A percentile compares a stretch with the other conserved stretches of the same genome.
Conservation (phyloP, 2,888 invertebrate genomes). For the Polydrusus tereticollis region DNA sequence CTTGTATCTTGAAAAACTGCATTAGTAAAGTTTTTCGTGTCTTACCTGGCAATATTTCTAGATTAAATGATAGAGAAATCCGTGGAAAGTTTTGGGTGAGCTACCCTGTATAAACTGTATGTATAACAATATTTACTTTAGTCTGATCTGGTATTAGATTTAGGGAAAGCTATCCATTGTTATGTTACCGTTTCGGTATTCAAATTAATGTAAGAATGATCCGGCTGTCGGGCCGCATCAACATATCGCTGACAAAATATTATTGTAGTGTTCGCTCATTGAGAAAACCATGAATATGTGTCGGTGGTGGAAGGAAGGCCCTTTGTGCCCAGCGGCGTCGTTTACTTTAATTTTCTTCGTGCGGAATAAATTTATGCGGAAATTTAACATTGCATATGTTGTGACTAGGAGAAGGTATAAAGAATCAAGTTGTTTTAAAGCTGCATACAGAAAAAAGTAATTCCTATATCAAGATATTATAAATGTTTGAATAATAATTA, state of each 20-base stretch:
- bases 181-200: conserved; percentile 31
- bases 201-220: conserved; percentile 37
- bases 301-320: conserved; percentile 23
- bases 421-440: not conserved
- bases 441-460: too few species aligned
- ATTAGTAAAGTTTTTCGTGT: too few species aligned
- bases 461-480: too few species aligned
- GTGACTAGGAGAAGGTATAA: not conserved
- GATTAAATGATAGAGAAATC: too few species aligned
- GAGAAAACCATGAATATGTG: conserved; percentile 38
- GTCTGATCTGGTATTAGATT: conserved; percentile 31
- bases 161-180: conserved; percentile 23
- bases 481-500: too few species aligned
- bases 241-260: conserved; percentile 32
- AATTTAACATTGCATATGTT: conserved; percentile 18
- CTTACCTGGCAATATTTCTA: too few species aligned
- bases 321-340: conserved; percentile 26
- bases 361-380: conserved; percentile 22
- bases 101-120: conserved; percentile 38
- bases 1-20: too few species aligned
- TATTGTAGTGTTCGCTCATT: conserved; percentile 26
- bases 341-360: conserved; percentile 15
- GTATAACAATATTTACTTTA: conserved; percentile 36
- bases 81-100: too few species aligned
- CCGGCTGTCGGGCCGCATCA: conserved; percentile 22